These are phyloP conservation scores for Valencia hispanica DNA, from an alignment of 2,797 vertebrate species.

Conservation along the genomic window DNA sequence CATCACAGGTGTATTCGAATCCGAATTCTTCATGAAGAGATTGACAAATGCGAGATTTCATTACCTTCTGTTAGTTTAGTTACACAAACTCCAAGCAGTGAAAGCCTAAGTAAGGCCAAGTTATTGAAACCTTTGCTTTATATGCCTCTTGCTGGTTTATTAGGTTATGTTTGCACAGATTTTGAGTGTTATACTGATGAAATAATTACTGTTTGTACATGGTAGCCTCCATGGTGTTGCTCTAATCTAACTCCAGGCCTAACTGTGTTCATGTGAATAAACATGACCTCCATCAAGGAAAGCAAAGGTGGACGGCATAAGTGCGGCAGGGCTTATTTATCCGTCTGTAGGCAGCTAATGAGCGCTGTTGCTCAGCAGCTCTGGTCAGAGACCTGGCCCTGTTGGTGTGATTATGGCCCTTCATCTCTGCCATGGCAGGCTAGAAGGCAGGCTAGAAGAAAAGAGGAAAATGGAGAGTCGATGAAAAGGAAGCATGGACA, in stretches of 20 bases:
- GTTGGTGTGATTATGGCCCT: constrained; percentile 34
- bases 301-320: neutral
- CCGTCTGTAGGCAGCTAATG: constrained; percentile 19
- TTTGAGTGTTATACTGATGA: constrained; percentile 13
- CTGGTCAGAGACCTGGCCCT: constrained; percentile 24
- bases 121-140: neutral
- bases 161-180: constrained; percentile 20
- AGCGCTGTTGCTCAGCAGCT: constrained; percentile 20
- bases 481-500: neutral
- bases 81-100: neutral
- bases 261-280: constrained; percentile 18
- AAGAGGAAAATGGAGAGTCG: constrained; percentile 8
- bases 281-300: neutral
- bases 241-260: constrained; percentile 11
- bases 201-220: constrained; percentile 21
- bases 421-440: constrained; percentile 28
- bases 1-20: neutral
- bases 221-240: neutral
- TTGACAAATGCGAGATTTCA: neutral
- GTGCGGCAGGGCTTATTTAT: constrained; percentile 11
- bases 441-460: too few species aligned
- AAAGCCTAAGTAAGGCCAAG: neutral
- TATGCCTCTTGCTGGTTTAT: constrained; percentile 9
- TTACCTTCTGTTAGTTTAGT: neutral
- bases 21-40: neutral